Evolutionary conservation across 2,113 vertebrate genomes (phyloP).

Genomic region (Tor tambroides): DNA sequence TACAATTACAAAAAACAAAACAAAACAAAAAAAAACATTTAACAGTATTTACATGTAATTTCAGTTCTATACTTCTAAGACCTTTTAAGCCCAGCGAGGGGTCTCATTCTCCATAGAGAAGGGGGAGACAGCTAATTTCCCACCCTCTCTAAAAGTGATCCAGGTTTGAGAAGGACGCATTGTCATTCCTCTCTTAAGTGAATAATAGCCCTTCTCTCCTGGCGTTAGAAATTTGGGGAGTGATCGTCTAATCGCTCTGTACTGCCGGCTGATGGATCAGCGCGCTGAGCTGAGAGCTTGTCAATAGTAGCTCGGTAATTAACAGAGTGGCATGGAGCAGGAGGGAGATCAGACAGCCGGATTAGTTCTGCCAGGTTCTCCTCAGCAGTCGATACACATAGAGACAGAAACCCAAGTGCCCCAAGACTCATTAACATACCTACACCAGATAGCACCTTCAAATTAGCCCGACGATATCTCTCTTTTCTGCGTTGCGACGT

Average conservation of each 20-base stretch:
- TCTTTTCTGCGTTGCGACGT: background rate
- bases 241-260: conserved; percentile 58
- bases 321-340: conserved; percentile 67
- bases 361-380: conserved; percentile 68
- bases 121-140: conserved; percentile 46
- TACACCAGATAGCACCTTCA: conserved; percentile 57
- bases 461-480: conserved; percentile 36
- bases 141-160: conserved; percentile 46
- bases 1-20: no score
- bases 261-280: conserved; percentile 58
- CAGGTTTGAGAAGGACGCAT: conserved; percentile 54
- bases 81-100: background rate
- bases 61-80: background rate
- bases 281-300: conserved; percentile 60
- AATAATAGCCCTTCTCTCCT: conserved; percentile 57
- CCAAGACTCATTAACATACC: conserved; percentile 60
- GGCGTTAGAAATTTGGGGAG: conserved; percentile 58
- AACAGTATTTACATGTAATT: conserved; percentile 27
- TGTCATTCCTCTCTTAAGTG: conserved; percentile 57
- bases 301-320: conserved; percentile 68
- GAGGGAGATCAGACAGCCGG: conserved; percentile 65
- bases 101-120: conserved; percentile 5
- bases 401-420: conserved; percentile 48
- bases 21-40: background rate
- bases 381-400: conserved; percentile 62